Base-by-base conservation (phyloP, 2,797 vertebrate species). In the Parambassis ranga region DNA sequence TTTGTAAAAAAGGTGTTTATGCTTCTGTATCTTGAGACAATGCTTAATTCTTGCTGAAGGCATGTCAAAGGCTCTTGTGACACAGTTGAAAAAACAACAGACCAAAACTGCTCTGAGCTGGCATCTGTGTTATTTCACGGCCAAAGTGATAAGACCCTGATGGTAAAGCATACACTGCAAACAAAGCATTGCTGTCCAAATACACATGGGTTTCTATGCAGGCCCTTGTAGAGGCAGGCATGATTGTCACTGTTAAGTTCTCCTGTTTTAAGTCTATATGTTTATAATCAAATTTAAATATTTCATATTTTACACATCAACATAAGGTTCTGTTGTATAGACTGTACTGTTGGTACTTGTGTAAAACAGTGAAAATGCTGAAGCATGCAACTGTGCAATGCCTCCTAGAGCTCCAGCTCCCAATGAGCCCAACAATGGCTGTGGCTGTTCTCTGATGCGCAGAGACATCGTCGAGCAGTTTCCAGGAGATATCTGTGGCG, bases 371-470 rank as follows among this genome's bases (percentile, higher is more conserved):
- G 65, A 65, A 76, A 81, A 77, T 30, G 65, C 51, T 76, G 75
- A 75, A 75, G 74, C 79, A 60, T 53, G 70, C 69, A 65, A 82
- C 82, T 73, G 79, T 69, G 66, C 75, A 60, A 43, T 51, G 71
- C 71, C 31, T 61, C 81, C 70, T 58, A 49, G 65, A 65, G 64
- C 69, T 73, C 76, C 31, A 47, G 60, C 61, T 74, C 73, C 71
- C 74, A 60, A 46, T 10, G 67, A 82, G 84, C 68, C 70, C 61
- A 84, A 92, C 91, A 92, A 91, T 90, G 86, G 87, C 86, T 62
- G 74, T 81, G 77, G 85, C 90, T 92, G 89, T 92, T 92, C 87
- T 89, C 85, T 87, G 88, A 87, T 85, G 87, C 70, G 77, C 79
- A 69, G 85, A 90, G 89, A 91, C 84, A 77, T 88, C 85, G 86